A percentile compares a stretch with the other conserved stretches of the same genome.
These are phyloP conservation scores for Narcine bancroftii DNA, from an alignment of 2,113 vertebrate species.

Conservation along the genomic window DNA sequence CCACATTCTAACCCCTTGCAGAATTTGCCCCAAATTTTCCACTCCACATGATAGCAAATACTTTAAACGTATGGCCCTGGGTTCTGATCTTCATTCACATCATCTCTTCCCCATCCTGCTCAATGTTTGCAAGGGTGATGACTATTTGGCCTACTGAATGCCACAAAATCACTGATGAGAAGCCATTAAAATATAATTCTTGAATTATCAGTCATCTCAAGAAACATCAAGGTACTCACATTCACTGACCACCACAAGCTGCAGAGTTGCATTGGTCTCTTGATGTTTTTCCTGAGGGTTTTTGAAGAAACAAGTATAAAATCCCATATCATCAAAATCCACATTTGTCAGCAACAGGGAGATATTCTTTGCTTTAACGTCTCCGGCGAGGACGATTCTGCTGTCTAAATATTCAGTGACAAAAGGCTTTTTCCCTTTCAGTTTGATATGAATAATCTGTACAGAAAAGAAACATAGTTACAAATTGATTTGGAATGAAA, in stretches of 20 bases:
- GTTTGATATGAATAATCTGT: constrained; percentile 61
- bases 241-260: constrained; percentile 74
- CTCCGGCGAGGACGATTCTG: constrained; percentile 67
- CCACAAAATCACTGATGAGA: neutral
- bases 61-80: neutral
- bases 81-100: too few relatives aligned
- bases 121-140: too few relatives aligned
- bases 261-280: constrained; percentile 69
- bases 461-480: neutral
- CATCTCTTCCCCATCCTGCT: too few relatives aligned
- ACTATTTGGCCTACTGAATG: too few relatives aligned
- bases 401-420: constrained; percentile 42
- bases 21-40: neutral
- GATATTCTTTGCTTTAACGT: constrained; percentile 62
- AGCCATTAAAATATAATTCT: neutral
- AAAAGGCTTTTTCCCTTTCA: constrained; percentile 50
- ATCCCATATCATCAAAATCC: constrained; percentile 79
- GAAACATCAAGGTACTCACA: constrained; percentile 58
- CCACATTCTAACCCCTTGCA: neutral
- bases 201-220: neutral
- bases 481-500: accelerated
- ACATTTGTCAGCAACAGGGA: constrained; percentile 73
- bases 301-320: constrained; percentile 76
- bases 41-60: neutral
- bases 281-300: constrained; percentile 75